Conservation (phyloP, 2,797 vertebrate genomes). For the Mus minutoides region DNA sequence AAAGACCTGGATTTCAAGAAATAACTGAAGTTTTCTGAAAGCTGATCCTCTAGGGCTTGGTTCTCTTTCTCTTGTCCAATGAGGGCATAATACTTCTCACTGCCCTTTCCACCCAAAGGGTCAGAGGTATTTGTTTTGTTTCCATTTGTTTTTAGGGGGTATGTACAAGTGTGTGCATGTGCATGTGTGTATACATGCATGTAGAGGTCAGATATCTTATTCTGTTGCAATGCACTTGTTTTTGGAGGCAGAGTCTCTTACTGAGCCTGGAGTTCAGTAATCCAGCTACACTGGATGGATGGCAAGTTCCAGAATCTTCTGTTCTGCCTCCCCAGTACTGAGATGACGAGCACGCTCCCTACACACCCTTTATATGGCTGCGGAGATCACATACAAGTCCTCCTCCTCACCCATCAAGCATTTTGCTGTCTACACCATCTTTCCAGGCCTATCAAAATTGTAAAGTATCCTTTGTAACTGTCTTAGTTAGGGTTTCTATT, state of each 20-base stretch:
- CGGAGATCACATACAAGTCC: background rate
- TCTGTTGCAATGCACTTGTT: background rate
- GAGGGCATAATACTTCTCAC: background rate
- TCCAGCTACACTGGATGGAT: background rate
- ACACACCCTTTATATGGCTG: background rate
- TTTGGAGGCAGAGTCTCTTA: background rate
- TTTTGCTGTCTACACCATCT: background rate
- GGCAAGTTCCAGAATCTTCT: background rate
- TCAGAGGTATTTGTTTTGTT: background rate
- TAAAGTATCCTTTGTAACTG: background rate
- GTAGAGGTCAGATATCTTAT: background rate
- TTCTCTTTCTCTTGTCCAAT: background rate
- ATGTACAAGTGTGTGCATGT: background rate
- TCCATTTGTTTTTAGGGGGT: background rate
- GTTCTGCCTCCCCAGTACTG: background rate
- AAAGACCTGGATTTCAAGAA: background rate
- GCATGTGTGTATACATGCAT: background rate
- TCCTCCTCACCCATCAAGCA: background rate
- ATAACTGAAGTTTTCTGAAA: background rate
- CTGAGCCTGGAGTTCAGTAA: background rate
- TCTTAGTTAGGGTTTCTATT: too few species aligned
- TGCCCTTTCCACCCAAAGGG: background rate
- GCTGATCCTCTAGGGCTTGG: background rate
- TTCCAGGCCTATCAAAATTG: too few species aligned
- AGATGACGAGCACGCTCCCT: background rate